phyloP scores from a whole-genome alignment of 1,140 invertebrate genomes.

The Ladona fulva region DNA sequence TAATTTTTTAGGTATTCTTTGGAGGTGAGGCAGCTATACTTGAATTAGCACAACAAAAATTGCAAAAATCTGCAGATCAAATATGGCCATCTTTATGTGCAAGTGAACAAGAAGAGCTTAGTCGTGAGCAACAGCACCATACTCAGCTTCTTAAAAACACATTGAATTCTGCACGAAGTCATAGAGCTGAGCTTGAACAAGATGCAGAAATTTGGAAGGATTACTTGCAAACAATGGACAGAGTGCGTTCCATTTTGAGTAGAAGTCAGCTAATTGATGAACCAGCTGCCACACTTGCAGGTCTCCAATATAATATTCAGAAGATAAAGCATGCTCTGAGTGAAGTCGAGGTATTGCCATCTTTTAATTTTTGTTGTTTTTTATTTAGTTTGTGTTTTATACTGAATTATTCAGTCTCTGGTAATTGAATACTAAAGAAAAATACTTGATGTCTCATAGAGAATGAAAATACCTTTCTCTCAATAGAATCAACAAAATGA shows the following conservation, averaged over 20 bases:
- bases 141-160: slow-evolving; percentile 72
- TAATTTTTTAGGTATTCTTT: slow-evolving; percentile 36
- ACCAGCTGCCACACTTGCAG: slow-evolving; percentile 62
- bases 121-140: slow-evolving; percentile 64
- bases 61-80: slow-evolving; percentile 73
- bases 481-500: slow-evolving; percentile 50
- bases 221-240: slow-evolving; percentile 63
- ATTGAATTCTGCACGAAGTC: slow-evolving; percentile 66
- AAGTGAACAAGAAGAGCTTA: slow-evolving; percentile 70
- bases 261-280: slow-evolving; percentile 65
- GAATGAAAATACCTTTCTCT: too few relatives aligned
- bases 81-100: slow-evolving; percentile 74
- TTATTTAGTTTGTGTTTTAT: not conserved
- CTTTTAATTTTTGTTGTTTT: not conserved
- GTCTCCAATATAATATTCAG: slow-evolving; percentile 67
- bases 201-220: slow-evolving; percentile 70
- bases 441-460: too few relatives aligned
- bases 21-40: slow-evolving; percentile 64
- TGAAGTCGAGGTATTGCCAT: slow-evolving; percentile 60
- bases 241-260: slow-evolving; percentile 60
- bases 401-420: not conserved
- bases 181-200: slow-evolving; percentile 63
- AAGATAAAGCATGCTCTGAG: slow-evolving; percentile 66
- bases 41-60: slow-evolving; percentile 67
- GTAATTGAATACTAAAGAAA: too few relatives aligned